phyloP scores from a whole-genome alignment of 2,797 vertebrate genomes.

The Onychomys torridus region DNA sequence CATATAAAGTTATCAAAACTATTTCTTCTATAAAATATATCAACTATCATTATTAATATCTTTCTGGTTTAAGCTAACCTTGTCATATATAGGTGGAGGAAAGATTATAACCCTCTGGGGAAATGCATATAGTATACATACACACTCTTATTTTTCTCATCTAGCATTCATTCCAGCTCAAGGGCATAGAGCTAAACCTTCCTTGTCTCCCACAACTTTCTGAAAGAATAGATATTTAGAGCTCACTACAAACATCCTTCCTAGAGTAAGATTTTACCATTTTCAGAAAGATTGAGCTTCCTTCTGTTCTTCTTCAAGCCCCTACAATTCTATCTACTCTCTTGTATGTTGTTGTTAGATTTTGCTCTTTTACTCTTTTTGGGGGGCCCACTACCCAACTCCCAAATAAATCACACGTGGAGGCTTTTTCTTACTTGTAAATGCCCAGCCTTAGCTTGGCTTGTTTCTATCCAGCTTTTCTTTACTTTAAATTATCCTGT shows the following conservation, averaged over 20 bases:
- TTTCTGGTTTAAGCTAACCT: neutral
- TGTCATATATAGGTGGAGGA: neutral
- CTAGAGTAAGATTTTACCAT: neutral
- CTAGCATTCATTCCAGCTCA: neutral
- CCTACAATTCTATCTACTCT: neutral
- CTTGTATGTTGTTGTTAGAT: neutral
- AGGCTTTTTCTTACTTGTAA: no score
- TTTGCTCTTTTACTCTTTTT: no score
- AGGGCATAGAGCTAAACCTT: neutral
- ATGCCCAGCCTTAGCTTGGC: no score
- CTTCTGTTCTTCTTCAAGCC: neutral
- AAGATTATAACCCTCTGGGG: neutral
- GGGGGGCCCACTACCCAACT: no score
- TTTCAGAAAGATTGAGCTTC: neutral
- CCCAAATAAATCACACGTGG: no score
- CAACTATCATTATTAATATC: neutral
- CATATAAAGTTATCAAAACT: neutral
- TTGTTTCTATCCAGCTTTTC: no score
- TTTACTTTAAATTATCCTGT: no score
- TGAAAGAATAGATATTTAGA: neutral
- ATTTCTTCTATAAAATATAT: neutral
- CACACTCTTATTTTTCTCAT: neutral
- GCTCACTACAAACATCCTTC: neutral
- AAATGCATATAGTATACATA: neutral
- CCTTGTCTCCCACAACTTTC: neutral